A percentile compares a stretch with the other conserved stretches of the same genome.
Conservation (phyloP, 2,113 vertebrate genomes). For the Lichenostomus cassidix region DNA sequence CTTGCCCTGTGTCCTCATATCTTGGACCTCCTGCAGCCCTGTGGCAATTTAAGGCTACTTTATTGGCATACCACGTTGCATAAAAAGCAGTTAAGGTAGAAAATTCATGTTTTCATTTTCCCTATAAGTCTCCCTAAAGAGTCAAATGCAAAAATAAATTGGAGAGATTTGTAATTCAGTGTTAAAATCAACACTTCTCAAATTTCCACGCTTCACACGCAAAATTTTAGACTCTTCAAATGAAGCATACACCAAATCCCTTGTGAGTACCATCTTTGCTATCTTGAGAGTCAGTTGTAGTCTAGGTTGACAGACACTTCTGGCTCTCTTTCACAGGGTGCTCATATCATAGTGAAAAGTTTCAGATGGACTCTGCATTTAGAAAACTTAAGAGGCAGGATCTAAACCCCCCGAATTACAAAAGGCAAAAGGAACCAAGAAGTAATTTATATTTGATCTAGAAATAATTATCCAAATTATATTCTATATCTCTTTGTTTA, state of each 20-base stretch:
- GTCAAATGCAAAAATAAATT: not conserved
- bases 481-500: not conserved
- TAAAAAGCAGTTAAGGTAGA: not conserved
- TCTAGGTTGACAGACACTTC: not conserved
- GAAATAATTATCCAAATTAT: not conserved
- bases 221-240: not conserved
- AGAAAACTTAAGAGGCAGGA: not conserved
- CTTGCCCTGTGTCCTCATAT: not conserved
- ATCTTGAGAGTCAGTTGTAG: not conserved
- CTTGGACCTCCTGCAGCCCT: not conserved
- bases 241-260: not conserved
- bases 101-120: not conserved
- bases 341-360: not conserved
- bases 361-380: not conserved
- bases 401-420: not conserved
- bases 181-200: not conserved
- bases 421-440: not conserved
- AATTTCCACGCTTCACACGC: not conserved
- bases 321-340: not conserved
- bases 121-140: not conserved
- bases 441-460: not conserved
- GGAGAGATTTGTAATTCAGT: not conserved
- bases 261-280: not conserved
- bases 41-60: not conserved
- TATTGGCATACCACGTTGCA: not conserved